Base-by-base conservation (phyloP, 2,888 invertebrate species). In the Gnatocerus cornutus region DNA sequence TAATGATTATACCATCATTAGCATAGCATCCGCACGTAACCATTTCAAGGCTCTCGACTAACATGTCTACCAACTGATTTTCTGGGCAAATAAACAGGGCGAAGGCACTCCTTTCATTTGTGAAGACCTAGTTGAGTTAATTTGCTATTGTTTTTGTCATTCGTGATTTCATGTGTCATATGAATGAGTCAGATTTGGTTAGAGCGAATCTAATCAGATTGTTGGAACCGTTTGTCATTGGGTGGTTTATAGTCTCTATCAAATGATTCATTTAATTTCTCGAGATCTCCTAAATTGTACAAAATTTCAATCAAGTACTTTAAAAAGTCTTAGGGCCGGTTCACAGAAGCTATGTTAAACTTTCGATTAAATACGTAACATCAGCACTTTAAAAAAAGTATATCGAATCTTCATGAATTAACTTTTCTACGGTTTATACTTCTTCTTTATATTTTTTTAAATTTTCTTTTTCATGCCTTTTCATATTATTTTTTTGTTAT, bases 1-100 rank as follows among this genome's bases (percentile, higher is more conserved):
- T 33, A 33, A 33, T 12, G n/a, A 41, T 41, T 37, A 37, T 37
- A 37, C 37, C 37, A 37, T 37, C 37, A 37, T 37, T 37, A 37
- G 37, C n/a, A 37, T 21, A 21, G 33, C 7, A 33, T 33, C 33
- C 41, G 3, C 41, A 41, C 37, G 13, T 41, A 6, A 41, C 12
- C 3, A 33, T 41, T 41, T 41, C 41, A 41, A 41, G 41, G 41
- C 7, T 41, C 10, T 13, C 12, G 12, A 41, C 9, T 39, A n/a
- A 9, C 5, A n/a, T n/a, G n/a, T 39, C 6, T 39, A n/a, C 12
- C 12, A 6, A 12, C 12, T 7, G n/a, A 10, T 2, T 33, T 6
- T 10, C 41, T 41, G n/a, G n/a, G 10, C 12, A 41, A 41, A 41
- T 41, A 7, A 41, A 33, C 6, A 1, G 41, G 41, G 6, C 3